Conservation (phyloP, 2,113 vertebrate species). For the Neomonachus schauinslandi region DNA sequence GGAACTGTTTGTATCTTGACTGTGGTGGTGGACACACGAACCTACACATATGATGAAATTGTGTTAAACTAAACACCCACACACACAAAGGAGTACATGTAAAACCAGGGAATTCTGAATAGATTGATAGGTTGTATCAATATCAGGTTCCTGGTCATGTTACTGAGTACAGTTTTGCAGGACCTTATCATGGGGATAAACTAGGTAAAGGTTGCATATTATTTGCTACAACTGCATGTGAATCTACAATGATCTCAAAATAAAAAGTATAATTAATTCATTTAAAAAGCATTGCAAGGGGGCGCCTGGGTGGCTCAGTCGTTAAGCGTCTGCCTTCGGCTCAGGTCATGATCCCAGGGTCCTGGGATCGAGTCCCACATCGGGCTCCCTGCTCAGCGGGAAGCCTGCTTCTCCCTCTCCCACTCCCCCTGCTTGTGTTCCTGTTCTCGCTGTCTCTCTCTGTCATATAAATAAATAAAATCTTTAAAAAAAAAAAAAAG, state of each 20-base stretch:
- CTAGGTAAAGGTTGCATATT: background rate
- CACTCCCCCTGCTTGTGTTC: too few species aligned
- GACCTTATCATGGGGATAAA: background rate
- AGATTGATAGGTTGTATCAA: background rate
- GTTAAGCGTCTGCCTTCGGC: too few species aligned
- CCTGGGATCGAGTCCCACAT: too few species aligned
- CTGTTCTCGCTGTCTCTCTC: too few species aligned
- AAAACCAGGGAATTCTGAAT: background rate
- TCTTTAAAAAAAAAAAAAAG: background rate
- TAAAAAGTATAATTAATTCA: background rate
- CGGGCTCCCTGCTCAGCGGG: too few species aligned
- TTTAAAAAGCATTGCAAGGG: background rate
- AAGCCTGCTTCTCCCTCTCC: too few species aligned
- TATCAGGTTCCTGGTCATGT: background rate
- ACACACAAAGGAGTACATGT: background rate
- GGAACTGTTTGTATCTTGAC: background rate
- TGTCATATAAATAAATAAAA: too few species aligned
- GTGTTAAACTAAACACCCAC: background rate
- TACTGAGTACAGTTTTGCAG: background rate
- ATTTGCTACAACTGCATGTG: background rate
- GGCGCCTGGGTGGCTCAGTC: too few species aligned
- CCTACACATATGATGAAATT: background rate
- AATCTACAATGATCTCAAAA: background rate
- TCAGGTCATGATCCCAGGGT: too few species aligned
- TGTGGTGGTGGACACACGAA: background rate